Percentiles rank a stretch among this genome's conserved stretches.
phyloP scores from a whole-genome alignment of 2,888 invertebrate species.

The Electrophaes corylata region DNA sequence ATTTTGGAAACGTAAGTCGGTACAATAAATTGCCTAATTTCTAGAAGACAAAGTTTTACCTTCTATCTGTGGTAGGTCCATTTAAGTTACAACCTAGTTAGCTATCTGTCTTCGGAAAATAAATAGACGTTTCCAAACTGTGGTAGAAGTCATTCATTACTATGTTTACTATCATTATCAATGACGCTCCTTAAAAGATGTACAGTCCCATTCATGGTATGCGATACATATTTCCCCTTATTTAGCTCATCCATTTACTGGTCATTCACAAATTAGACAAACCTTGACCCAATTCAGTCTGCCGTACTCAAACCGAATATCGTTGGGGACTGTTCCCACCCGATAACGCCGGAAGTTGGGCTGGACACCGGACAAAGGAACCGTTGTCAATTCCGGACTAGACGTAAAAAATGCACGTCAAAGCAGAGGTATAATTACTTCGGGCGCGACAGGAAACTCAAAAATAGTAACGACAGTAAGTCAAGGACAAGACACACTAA shows the following conservation, averaged over 20 bases:
- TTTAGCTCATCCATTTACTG: slow-evolving; percentile 53
- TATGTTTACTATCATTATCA: slow-evolving; percentile 22
- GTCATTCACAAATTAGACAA: slow-evolving; percentile 59
- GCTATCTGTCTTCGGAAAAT: background rate
- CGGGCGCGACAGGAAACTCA: slow-evolving; percentile 52
- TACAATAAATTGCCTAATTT: too few relatives aligned
- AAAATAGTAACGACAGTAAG: slow-evolving; percentile 49
- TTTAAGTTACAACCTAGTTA: background rate
- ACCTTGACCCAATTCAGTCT: slow-evolving; percentile 76
- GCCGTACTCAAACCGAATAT: slow-evolving; percentile 61
- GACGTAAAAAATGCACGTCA: slow-evolving; percentile 48
- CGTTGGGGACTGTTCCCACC: slow-evolving; percentile 64
- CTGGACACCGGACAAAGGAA: slow-evolving; percentile 74
- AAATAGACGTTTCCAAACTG: slow-evolving; percentile 20
- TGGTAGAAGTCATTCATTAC: slow-evolving; percentile 32
- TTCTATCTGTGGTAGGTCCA: background rate
- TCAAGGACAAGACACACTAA: slow-evolving; percentile 48
- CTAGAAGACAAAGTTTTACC: too few relatives aligned
- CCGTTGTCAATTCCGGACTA: slow-evolving; percentile 66
- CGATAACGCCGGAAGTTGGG: slow-evolving; percentile 70
- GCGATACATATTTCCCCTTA: slow-evolving; percentile 50
- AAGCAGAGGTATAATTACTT: slow-evolving; percentile 38
- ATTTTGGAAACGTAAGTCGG: too few relatives aligned
- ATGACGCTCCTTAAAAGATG: slow-evolving; percentile 23
- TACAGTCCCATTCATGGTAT: slow-evolving; percentile 28